Conservation (phyloP, 2,888 invertebrate genomes). For the Seira musarum region DNA sequence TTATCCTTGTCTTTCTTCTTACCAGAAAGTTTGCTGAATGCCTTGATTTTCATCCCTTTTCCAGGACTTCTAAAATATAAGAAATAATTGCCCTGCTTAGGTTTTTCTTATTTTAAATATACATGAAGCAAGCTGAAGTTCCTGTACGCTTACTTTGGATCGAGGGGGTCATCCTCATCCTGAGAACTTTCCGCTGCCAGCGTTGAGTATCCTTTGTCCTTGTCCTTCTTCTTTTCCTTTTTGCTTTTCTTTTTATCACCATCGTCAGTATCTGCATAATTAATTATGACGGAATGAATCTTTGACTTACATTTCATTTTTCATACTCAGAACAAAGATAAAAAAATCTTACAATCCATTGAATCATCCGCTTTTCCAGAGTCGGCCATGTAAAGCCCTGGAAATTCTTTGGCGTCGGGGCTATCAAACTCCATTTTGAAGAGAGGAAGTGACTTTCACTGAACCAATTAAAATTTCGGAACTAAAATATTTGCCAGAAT, state of each 20-base stretch:
- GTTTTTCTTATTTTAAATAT: no score
- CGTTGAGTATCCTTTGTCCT: slow-evolving; percentile 68
- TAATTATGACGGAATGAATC: not conserved
- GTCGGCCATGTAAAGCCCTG: slow-evolving; percentile 66
- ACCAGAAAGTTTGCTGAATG: slow-evolving; percentile 64
- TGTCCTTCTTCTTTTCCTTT: slow-evolving; percentile 68
- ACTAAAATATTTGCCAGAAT: no score
- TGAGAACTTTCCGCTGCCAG: slow-evolving; percentile 68
- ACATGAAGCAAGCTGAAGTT: not conserved
- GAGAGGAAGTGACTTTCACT: no score
- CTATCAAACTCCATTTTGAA: slow-evolving; percentile 68
- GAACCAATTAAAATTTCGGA: no score
- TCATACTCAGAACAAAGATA: no score
- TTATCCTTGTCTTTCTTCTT: slow-evolving; percentile 64
- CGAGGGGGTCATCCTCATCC: slow-evolving; percentile 66
- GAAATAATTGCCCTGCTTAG: no score
- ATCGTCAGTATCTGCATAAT: slow-evolving; percentile 62
- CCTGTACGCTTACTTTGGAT: slow-evolving; percentile 58
- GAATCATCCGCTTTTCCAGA: slow-evolving; percentile 51
- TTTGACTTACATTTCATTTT: not conserved
- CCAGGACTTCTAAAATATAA: slow-evolving; percentile 62
- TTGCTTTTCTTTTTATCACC: slow-evolving; percentile 66
- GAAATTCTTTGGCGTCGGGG: slow-evolving; percentile 69
- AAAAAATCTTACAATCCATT: slow-evolving; percentile 60
- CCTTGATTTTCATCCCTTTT: slow-evolving; percentile 66